Conservation (phyloP, 2,113 vertebrate species). For the Pelecanus crispus region DNA sequence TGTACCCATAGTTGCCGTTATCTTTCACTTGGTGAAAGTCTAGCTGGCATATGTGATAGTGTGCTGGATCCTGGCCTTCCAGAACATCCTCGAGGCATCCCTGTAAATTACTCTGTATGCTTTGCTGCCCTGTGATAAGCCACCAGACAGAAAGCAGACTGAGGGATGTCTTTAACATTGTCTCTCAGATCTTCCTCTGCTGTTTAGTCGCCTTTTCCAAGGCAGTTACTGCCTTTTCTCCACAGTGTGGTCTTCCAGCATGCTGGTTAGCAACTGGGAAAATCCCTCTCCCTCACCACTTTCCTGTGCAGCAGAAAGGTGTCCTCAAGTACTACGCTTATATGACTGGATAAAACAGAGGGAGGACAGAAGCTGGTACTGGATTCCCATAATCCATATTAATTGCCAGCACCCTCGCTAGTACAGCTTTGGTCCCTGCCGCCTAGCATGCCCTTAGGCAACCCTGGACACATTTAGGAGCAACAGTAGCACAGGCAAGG, state of each 20-base stretch:
- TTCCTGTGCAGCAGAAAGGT: neutral
- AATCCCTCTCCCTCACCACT: neutral
- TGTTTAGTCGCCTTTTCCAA: rapidly evolving
- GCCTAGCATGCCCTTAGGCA: neutral
- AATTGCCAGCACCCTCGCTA: neutral
- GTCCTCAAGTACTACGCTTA: neutral
- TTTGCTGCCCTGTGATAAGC: neutral
- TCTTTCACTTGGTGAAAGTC: neutral
- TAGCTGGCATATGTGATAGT: neutral
- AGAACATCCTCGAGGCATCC: neutral
- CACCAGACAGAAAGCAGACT: neutral
- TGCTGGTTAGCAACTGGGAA: neutral
- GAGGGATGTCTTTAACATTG: neutral
- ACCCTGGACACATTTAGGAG: neutral
- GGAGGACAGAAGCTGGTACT: neutral
- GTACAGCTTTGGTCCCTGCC: neutral
- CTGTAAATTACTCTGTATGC: neutral
- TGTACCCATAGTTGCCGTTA: neutral
- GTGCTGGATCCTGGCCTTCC: neutral
- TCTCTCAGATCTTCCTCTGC: neutral
- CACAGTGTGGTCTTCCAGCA: rapidly evolving
- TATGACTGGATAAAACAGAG: neutral
- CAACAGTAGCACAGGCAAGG: neutral
- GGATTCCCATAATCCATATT: neutral
- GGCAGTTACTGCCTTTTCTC: neutral